Evolutionary conservation across 2,113 vertebrate genomes (phyloP), one percentile per base, ranked within the genome.

Genomic region (Phaetusa simplex): DNA sequence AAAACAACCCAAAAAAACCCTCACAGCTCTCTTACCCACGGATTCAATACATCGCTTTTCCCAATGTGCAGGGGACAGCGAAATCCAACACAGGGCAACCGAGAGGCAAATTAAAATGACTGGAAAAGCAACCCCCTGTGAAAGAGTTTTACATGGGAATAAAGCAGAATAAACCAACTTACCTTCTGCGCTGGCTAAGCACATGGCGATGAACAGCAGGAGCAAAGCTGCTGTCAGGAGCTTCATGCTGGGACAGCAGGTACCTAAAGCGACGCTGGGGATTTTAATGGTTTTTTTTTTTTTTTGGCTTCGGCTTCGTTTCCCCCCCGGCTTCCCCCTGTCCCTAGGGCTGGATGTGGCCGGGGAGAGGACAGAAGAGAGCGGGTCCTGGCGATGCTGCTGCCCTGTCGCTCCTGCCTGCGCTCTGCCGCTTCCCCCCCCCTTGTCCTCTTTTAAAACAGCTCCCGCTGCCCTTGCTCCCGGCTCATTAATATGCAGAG

Each of bases 401-500:
- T 67, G 87, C 73, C 61, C 78, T 11, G 70, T 20, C 52, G 53
- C 84, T 58, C 55, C 52, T 87, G 72, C 83, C 26, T 22, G 79
- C 70, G 62, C 88, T 23, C 77, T 81, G 86, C 86, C 78, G 27
- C 64, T 14, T 58, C 94, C 96, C 95, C 89, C 91, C 80, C 90
- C 81, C 93, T 94, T 50, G 94, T 95, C 98, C 98, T 98, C 98
- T 98, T 99, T 98, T 99, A 99, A 99, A 98, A 98, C 97, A 91
- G 95, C 85, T 98, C 98, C 98, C 98, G 97, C 95, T 96, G 98
- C 98, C 98, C 97, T 96, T 52, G 85, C 97, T 43, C 82, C 92
- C 92, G 93, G 96, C 99, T 99, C 99, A 99, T 99, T 99, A 99
- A 99, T 98, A 99, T 99, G 99, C 99, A 99, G 86, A 98, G 97